These are phyloP conservation scores for Sisor rabdophorus DNA, from an alignment of 2,113 vertebrate species.

Conservation along the genomic window DNA sequence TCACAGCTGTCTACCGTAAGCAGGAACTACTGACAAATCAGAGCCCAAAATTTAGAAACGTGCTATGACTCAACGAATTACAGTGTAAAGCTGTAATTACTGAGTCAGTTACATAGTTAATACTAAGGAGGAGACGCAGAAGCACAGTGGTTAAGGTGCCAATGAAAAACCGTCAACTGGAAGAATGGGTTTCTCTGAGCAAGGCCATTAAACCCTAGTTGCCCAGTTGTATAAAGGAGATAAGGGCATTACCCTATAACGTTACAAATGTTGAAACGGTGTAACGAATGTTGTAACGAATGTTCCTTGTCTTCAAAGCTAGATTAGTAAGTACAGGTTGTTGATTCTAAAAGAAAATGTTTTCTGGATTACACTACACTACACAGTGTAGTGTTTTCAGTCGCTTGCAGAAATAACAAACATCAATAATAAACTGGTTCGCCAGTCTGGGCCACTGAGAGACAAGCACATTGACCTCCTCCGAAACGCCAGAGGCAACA, in stretches of 20 bases:
- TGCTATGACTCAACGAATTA: background rate
- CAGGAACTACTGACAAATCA: constrained; percentile 1
- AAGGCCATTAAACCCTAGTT: too few relatives aligned
- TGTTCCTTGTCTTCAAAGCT: background rate
- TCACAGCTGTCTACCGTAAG: background rate
- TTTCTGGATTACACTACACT: background rate
- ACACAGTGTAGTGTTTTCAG: background rate
- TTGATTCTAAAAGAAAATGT: background rate
- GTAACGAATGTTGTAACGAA: background rate
- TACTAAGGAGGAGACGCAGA: too few relatives aligned
- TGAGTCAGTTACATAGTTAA: background rate
- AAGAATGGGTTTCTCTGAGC: too few relatives aligned
- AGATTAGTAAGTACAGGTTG: background rate
- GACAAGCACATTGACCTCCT: constrained; percentile 15
- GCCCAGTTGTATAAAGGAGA: too few relatives aligned
- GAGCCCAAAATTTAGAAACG: background rate
- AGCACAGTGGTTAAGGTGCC: too few relatives aligned
- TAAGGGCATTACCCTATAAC: too few relatives aligned
- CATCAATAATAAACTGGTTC: background rate
- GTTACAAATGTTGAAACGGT: too few relatives aligned
- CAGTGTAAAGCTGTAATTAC: background rate
- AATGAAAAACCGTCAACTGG: too few relatives aligned
- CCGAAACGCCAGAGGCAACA: background rate
- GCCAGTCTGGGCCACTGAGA: constrained; percentile 6
- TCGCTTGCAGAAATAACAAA: constrained; percentile 6